Evolutionary conservation across 2,113 vertebrate species (phyloP), one percentile per base, ranked within the genome.

Genomic region (Ophiodon elongatus): DNA sequence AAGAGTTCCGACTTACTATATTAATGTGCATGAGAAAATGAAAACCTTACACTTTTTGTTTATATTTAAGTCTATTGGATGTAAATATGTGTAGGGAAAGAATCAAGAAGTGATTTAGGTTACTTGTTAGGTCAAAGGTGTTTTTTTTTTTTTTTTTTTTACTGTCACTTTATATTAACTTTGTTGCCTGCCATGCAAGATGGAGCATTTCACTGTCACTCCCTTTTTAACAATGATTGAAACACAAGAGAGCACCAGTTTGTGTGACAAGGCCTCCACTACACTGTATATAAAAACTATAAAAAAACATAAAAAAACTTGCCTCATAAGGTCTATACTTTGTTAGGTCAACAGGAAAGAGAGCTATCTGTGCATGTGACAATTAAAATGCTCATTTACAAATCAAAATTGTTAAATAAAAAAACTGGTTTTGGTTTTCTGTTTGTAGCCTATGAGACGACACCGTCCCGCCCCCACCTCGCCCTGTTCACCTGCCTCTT

Each of bases 401-500:
- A 92, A 65, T 27, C 79, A 84, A 89, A 91, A 63, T 8, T 31
- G 23, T 74, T 25, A 25, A 57, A 17, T 15, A 43, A n/a, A 63
- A 63, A 67, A 73, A 63, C 1, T 10, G 4, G 3, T 19, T 0
- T 76, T 47, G 33, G 8, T 74, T 76, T 70, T 68, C 0, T 59
- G 0, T 68, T 66, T 84, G 5, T 79, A 96, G 96, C 92, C 64
- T 96, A 96, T 79, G 95, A 97, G 88, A 92, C 92, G n/a, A 89
- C 96, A 15, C 91, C 95, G 25, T 91, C 90, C 88, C 71, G 82
- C 85, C 71, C 85, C 71, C 90, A 95, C 93, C 91, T 94, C 80
- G 92, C 89, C 83, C 94, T 97, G 73, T 93, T 96, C 79, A 95
- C 97, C 0, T 90, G 94, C 84, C 92, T 97, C 78, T 98, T 97